A percentile compares a stretch with the other conserved stretches of the same genome.
Evolutionary conservation across 2,888 invertebrate species (phyloP).

Genomic region (Hypolimnas misippus): DNA sequence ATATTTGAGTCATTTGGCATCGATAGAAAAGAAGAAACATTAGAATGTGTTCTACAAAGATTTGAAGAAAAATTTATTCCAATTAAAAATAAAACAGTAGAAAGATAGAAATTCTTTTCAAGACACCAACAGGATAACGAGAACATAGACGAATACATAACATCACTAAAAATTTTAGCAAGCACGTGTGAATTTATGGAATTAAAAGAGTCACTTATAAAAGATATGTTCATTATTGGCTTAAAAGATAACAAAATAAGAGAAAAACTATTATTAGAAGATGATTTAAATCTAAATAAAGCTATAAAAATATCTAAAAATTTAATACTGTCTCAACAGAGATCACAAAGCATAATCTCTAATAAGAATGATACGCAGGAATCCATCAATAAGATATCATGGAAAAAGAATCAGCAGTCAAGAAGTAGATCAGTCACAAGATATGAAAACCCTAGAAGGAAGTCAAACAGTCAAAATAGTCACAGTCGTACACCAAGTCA

Average conservation of each 20-base stretch:
- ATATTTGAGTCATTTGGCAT: conserved; percentile 2
- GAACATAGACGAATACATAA: not conserved
- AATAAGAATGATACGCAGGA: no score
- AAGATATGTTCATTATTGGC: conserved; percentile 2
- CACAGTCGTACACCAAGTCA: no score
- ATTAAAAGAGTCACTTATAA: not conserved
- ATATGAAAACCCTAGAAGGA: no score
- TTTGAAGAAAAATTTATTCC: not conserved
- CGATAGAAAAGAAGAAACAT: not conserved
- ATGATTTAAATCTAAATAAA: not conserved
- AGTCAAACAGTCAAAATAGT: no score
- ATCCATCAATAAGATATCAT: no score
- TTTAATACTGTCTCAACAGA: not conserved
- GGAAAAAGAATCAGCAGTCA: no score
- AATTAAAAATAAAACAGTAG: not conserved
- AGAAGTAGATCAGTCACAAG: no score
- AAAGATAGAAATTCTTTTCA: not conserved
- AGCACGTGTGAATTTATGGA: not conserved
- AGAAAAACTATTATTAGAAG: not conserved
- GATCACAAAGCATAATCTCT: not conserved
- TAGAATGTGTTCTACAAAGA: not conserved
- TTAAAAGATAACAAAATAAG: not conserved
- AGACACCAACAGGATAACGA: not conserved
- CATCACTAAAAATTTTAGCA: not conserved
- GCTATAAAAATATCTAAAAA: not conserved